A percentile compares a stretch with the other conserved stretches of the same genome.
These are phyloP conservation scores for Bradypus variegatus DNA, from an alignment of 2,797 vertebrate species.

Conservation along the genomic window DNA sequence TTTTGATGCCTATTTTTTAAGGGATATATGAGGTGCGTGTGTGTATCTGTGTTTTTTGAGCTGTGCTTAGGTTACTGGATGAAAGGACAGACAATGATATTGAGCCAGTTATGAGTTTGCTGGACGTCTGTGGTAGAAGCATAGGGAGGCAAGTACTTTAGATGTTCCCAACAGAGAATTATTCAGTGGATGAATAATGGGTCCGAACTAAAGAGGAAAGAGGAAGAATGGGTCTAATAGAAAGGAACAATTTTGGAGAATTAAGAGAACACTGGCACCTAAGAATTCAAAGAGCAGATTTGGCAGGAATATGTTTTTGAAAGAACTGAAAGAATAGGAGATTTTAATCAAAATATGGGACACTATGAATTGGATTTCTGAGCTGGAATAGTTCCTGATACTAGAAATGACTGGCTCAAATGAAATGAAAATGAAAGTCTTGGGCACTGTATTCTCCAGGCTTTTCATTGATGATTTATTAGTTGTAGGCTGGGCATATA, in stretches of 20 bases:
- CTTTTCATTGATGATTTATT: neutral
- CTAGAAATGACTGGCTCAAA: neutral
- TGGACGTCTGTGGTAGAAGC: neutral
- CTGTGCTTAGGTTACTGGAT: neutral
- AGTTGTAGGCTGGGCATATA: neutral
- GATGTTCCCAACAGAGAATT: neutral
- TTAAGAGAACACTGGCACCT: neutral
- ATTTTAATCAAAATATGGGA: neutral
- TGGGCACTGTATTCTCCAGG: neutral
- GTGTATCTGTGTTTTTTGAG: neutral
- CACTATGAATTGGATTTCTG: neutral
- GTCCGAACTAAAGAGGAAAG: neutral
- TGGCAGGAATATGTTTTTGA: neutral
- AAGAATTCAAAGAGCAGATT: neutral
- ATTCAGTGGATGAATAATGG: neutral
- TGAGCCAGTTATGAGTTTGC: neutral
- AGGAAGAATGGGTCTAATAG: neutral
- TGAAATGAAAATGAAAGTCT: neutral
- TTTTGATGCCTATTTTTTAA: neutral
- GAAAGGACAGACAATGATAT: neutral
- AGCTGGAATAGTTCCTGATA: neutral
- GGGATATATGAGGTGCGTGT: neutral
- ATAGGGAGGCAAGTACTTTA: neutral
- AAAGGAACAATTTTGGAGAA: neutral
- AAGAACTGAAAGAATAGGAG: neutral